Conservation (phyloP, 1,140 invertebrate genomes). For the Rhagoletis zephyria region DNA sequence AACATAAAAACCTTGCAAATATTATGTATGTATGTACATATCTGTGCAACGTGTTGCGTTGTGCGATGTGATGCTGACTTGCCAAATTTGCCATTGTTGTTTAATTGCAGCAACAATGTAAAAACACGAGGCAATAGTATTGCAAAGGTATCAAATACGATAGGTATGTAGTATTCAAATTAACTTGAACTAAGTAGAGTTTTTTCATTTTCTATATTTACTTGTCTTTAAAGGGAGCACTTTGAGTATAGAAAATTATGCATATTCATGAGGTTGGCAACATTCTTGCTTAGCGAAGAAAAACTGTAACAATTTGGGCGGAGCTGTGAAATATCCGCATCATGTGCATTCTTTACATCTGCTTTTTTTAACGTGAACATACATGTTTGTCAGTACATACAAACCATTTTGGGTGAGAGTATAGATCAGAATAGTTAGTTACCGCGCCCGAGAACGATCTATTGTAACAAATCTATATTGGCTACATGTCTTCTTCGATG, state of each 20-base stretch:
- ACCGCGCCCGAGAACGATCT: too few relatives aligned
- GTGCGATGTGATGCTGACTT: slow-evolving; percentile 18
- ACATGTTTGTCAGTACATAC: background rate
- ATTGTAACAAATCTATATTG: too few relatives aligned
- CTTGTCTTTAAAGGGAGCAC: background rate
- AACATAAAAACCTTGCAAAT: too few relatives aligned
- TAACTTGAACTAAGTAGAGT: background rate
- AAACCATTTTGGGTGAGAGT: too few relatives aligned
- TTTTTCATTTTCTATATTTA: background rate
- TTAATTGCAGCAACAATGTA: slow-evolving; percentile 23
- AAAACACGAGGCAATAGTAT: background rate
- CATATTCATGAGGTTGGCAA: slow-evolving; percentile 35
- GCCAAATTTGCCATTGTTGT: background rate
- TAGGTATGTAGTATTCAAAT: background rate
- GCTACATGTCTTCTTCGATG: too few relatives aligned
- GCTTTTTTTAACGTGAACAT: background rate
- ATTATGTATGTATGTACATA: background rate
- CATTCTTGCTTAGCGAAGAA: background rate
- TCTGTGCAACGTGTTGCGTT: background rate
- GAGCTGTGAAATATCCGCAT: background rate
- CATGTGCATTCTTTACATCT: background rate
- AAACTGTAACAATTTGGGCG: slow-evolving; percentile 25
- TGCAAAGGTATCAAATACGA: background rate
- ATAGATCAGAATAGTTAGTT: too few relatives aligned
- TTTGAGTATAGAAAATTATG: background rate